phyloP scores from a whole-genome alignment of 53 echinoderm and acorn worm species.

The Echinometra lucunter region DNA sequence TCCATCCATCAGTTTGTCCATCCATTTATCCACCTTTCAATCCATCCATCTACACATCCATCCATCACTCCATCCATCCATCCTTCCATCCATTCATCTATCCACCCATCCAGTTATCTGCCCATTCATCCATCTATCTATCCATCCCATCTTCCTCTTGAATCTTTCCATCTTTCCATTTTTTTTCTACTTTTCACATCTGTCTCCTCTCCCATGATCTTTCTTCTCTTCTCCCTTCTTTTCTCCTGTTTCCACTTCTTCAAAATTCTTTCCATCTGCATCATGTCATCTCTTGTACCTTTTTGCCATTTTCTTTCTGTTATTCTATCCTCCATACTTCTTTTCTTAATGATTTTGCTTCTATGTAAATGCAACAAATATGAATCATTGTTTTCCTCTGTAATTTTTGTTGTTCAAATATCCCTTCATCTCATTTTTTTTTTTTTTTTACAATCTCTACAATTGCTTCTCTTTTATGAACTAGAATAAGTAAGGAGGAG shows the following conservation, averaged over 20 bases:
- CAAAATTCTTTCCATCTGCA: no score
- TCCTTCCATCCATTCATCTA: neutral
- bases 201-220: neutral
- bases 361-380: neutral
- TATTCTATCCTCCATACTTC: neutral
- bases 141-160: neutral
- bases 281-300: no score
- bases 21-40: neutral
- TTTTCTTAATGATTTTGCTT: neutral
- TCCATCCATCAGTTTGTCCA: neutral
- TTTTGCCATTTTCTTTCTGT: neutral
- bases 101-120: neutral
- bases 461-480: neutral
- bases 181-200: neutral
- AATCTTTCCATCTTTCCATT: neutral
- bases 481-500: neutral
- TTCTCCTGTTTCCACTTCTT: no score
- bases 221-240: no score
- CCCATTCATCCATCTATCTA: conserved; percentile 10
- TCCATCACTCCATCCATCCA: neutral
- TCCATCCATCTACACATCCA: neutral
- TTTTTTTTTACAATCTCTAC: neutral
- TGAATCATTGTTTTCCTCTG: no score
- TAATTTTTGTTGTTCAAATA: neutral
- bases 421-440: neutral